A percentile compares a stretch with the other conserved stretches of the same genome.
phyloP scores from a whole-genome alignment of 2,888 invertebrate species.

The Mesorhabditis sp. region DNA sequence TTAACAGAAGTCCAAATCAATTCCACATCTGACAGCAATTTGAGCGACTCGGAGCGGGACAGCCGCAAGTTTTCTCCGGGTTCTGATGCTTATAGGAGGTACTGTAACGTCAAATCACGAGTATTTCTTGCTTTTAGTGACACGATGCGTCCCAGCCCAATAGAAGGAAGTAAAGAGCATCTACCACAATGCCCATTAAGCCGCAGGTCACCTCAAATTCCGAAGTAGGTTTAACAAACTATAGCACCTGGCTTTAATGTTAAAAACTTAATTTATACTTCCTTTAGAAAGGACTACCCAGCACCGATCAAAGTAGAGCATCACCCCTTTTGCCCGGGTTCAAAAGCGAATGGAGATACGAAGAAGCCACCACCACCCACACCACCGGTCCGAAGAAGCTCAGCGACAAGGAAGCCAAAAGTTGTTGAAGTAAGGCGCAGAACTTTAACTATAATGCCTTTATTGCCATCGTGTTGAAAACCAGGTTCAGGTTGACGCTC shows the following conservation, averaged over 20 bases:
- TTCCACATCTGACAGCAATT: not conserved
- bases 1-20: not conserved
- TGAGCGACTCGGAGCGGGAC: not conserved
- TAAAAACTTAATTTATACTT: not conserved
- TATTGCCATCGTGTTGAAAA: no score
- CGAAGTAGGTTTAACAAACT: not conserved
- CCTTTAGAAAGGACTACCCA: not conserved
- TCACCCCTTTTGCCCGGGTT: not conserved
- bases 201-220: not conserved
- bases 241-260: not conserved
- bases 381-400: not conserved
- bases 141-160: not conserved
- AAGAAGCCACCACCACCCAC: not conserved
- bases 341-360: not conserved
- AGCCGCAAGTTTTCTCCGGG: not conserved
- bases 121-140: no score
- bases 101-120: no score
- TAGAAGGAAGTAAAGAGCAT: not conserved
- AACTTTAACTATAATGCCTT: not conserved
- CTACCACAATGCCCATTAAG: not conserved
- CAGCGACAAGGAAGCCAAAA: slow-evolving; percentile 1
- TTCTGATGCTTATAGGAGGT: no score
- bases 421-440: not conserved
- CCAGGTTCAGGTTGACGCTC: not conserved
- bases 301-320: not conserved